These are phyloP conservation scores for Clarias pachynema DNA, from an alignment of 2,797 vertebrate genomes.

Conservation along the genomic window DNA sequence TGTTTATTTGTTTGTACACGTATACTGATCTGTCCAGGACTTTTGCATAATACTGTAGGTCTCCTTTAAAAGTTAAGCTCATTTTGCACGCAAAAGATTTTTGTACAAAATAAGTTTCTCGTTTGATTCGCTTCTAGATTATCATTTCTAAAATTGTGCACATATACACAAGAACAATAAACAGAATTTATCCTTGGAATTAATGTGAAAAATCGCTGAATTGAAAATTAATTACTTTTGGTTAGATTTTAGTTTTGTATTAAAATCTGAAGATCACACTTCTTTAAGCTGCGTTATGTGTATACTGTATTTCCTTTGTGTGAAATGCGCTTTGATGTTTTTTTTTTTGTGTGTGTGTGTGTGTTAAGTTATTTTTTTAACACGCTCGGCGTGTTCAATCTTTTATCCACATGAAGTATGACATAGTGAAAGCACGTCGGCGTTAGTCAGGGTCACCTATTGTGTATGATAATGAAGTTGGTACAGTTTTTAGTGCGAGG, in stretches of 20 bases:
- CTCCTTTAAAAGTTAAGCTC: not conserved
- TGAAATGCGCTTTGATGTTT: not conserved
- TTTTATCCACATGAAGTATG: constrained; percentile 47
- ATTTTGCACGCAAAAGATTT: not conserved
- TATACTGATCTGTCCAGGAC: too few relatives aligned
- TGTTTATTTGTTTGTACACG: too few relatives aligned
- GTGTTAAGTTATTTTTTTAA: constrained; percentile 43
- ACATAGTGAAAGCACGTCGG: constrained; percentile 53
- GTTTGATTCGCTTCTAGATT: not conserved
- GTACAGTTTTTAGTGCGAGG: constrained; percentile 51
- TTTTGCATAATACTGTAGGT: too few relatives aligned
- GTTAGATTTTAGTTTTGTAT: constrained; percentile 17
- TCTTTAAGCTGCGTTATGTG: constrained; percentile 27
- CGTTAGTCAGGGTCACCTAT: constrained; percentile 59
- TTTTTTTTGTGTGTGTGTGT: not conserved
- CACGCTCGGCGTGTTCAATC: constrained; percentile 31
- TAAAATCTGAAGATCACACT: constrained; percentile 23
- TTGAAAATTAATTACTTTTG: not conserved
- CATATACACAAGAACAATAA: not conserved
- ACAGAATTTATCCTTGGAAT: not conserved
- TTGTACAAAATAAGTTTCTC: not conserved
- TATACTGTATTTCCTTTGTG: not conserved
- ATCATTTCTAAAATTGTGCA: not conserved
- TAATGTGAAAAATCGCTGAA: not conserved
- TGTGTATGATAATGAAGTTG: constrained; percentile 62